Evolutionary conservation across 2,113 vertebrate genomes (phyloP).

Genomic region (Aphyosemion australe): DNA sequence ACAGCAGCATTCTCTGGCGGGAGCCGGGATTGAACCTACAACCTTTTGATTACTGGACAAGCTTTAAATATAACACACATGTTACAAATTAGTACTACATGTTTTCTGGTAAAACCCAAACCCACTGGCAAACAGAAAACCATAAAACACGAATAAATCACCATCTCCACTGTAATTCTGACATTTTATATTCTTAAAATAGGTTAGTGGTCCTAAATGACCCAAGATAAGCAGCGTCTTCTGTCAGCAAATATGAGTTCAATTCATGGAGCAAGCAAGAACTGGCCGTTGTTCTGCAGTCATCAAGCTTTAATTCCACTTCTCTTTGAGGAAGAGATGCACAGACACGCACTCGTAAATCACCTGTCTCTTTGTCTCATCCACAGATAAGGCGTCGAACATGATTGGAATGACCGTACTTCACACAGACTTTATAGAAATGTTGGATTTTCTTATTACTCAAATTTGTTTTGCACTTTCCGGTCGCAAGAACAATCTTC

Average conservation of each 20-base stretch:
- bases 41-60: too few species aligned
- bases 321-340: neutral
- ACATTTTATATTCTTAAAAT: slow-evolving; percentile 2
- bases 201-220: neutral
- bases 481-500: neutral
- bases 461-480: neutral
- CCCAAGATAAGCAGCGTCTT: neutral
- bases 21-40: too few species aligned
- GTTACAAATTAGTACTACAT: neutral
- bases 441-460: neutral
- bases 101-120: neutral
- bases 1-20: too few species aligned
- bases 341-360: neutral
- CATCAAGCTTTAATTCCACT: slow-evolving; percentile 18
- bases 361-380: neutral
- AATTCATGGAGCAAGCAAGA: slow-evolving; percentile 3
- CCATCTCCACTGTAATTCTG: neutral
- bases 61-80: too few species aligned
- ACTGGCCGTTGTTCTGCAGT: neutral
- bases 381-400: neutral
- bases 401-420: neutral
- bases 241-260: slow-evolving; percentile 16
- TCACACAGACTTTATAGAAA: neutral
- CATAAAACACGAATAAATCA: neutral
- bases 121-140: neutral